Evolutionary conservation across 2,888 invertebrate genomes (phyloP).

Genomic region (Brenthis hecate): DNA sequence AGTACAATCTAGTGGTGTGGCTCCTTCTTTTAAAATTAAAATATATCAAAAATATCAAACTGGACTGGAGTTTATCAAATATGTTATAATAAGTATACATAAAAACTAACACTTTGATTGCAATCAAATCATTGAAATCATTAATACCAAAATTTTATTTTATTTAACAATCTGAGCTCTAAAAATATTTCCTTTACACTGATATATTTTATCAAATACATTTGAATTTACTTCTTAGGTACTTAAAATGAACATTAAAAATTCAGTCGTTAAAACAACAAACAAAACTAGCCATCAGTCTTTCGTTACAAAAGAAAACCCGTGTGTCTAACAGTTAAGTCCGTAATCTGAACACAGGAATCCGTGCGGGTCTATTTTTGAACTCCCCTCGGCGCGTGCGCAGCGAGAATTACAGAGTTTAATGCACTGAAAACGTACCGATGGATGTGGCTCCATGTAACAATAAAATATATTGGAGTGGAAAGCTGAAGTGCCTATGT

Average conservation of each 20-base stretch:
- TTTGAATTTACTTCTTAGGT: background rate
- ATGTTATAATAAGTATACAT: too few species aligned
- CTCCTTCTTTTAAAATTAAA: too few species aligned
- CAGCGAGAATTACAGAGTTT: constrained; percentile 54
- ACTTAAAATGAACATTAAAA: constrained; percentile 7
- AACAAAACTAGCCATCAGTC: constrained; percentile 32
- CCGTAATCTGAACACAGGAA: constrained; percentile 53
- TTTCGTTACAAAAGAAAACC: constrained; percentile 37
- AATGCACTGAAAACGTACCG: constrained; percentile 55
- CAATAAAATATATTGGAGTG: constrained; percentile 37
- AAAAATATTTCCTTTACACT: too few species aligned
- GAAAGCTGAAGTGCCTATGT: constrained; percentile 26
- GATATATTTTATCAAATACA: too few species aligned
- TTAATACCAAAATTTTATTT: too few species aligned
- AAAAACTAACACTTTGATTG: too few species aligned
- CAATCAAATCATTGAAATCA: too few species aligned
- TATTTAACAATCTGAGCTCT: too few species aligned
- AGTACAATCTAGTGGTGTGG: too few species aligned
- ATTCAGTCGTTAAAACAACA: constrained; percentile 19
- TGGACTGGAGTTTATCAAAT: too few species aligned
- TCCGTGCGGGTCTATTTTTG: constrained; percentile 67
- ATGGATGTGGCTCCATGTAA: constrained; percentile 24
- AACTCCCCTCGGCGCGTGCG: constrained; percentile 67
- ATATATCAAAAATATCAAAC: too few species aligned
- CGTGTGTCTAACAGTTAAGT: constrained; percentile 39